A percentile compares a stretch with the other conserved stretches of the same genome.
phyloP scores from a whole-genome alignment of 2,797 vertebrate genomes.

The Poecilia velifera region DNA sequence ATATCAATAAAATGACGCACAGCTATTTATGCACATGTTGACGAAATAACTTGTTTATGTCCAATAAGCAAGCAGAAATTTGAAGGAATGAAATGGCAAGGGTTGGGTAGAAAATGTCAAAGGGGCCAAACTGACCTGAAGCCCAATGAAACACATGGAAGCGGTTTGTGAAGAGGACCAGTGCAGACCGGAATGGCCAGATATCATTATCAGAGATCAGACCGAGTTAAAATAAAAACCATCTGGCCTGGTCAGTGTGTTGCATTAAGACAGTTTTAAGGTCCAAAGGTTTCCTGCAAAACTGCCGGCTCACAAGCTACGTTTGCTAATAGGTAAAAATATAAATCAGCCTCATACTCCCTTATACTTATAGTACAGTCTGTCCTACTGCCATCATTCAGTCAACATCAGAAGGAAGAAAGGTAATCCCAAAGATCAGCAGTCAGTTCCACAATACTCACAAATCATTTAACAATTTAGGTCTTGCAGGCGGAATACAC shows the following conservation, averaged over 20 bases:
- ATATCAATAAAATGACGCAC: not conserved
- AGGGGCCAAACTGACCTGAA: not conserved
- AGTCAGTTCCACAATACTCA: not conserved
- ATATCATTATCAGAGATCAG: not conserved
- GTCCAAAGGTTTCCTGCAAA: not conserved
- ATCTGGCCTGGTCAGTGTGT: not conserved
- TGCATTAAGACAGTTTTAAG: not conserved
- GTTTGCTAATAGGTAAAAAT: not conserved
- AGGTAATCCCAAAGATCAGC: not conserved
- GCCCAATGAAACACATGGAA: not conserved
- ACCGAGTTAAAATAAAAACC: not conserved
- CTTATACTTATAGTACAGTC: not conserved
- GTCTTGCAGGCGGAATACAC: not conserved
- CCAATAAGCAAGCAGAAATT: not conserved
- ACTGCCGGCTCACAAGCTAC: not conserved
- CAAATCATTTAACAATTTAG: not conserved
- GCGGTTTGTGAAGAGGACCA: constrained; percentile 1
- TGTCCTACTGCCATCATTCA: not conserved
- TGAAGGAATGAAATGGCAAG: not conserved
- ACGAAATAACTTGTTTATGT: not conserved
- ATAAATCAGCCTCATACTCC: not conserved
- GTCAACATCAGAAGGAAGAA: not conserved
- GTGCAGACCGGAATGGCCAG: not conserved
- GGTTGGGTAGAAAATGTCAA: not conserved
- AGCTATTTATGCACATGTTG: not conserved